Percentiles rank a stretch among this genome's conserved stretches.
phyloP scores from a whole-genome alignment of 2,797 vertebrate species.

The Argya squamiceps region DNA sequence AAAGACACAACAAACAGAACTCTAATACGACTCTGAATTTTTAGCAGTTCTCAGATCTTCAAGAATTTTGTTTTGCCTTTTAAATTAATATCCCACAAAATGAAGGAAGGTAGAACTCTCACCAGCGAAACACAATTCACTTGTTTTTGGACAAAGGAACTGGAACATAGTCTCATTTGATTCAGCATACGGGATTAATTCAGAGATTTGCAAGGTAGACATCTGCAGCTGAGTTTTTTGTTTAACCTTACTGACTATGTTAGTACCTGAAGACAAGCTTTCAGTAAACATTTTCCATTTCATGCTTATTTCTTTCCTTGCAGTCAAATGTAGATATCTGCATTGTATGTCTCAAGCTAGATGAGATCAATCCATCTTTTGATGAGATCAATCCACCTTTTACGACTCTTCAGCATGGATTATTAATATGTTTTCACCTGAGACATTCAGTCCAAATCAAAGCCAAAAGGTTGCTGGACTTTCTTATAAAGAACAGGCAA shows the following conservation, averaged over 20 bases:
- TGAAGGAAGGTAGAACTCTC: not conserved
- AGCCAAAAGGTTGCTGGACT: not conserved
- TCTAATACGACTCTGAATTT: constrained; percentile 60
- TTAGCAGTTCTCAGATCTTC: constrained; percentile 33
- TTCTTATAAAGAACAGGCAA: not conserved
- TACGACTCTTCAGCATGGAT: not conserved
- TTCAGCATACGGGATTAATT: not conserved
- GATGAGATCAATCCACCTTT: not conserved
- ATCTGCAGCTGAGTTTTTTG: not conserved
- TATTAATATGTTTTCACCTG: not conserved
- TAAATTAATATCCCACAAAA: not conserved
- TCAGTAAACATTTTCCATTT: not conserved
- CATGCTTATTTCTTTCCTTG: not conserved
- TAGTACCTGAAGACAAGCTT: not conserved
- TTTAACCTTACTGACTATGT: not conserved
- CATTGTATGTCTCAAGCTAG: not conserved
- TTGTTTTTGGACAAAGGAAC: not conserved
- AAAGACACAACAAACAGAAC: not conserved
- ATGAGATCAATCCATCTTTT: not conserved
- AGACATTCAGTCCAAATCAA: not conserved
- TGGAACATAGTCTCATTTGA: not conserved
- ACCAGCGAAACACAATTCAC: not conserved
- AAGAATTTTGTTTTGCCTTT: not conserved
- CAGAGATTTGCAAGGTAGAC: not conserved
- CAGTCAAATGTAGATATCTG: not conserved